Conservation (phyloP, 1,140 invertebrate genomes). For the Paralvinella palmiformis region DNA sequence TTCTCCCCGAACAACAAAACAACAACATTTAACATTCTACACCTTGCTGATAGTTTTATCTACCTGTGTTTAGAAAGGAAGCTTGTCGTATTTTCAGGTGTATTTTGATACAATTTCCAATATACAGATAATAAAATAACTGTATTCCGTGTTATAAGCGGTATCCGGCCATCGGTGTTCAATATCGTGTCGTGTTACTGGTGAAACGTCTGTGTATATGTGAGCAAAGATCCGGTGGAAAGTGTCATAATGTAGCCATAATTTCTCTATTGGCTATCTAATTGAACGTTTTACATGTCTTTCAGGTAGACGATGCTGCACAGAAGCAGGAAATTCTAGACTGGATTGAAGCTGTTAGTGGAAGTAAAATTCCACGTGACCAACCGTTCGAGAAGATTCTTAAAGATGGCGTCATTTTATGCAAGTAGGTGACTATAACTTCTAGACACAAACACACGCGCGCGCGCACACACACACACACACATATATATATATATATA, state of each 20-base stretch:
- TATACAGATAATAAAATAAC: too few relatives aligned
- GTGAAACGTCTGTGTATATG: background rate
- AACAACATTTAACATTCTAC: too few relatives aligned
- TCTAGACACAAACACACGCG: background rate
- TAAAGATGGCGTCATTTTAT: slow-evolving; percentile 82
- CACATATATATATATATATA: too few relatives aligned
- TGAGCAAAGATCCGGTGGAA: background rate
- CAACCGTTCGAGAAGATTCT: slow-evolving; percentile 73
- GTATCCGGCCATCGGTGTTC: background rate
- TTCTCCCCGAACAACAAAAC: background rate
- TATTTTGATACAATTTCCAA: too few relatives aligned
- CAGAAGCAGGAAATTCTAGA: slow-evolving; percentile 81
- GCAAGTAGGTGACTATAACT: slow-evolving; percentile 56
- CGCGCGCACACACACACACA: too few relatives aligned
- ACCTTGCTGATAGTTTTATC: too few relatives aligned
- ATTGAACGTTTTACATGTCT: too few relatives aligned
- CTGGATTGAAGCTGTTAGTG: slow-evolving; percentile 84
- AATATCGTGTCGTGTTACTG: background rate
- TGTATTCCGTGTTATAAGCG: background rate
- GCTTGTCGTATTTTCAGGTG: too few relatives aligned
- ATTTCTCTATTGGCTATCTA: background rate
- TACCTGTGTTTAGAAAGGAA: too few relatives aligned
- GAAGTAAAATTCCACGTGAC: slow-evolving; percentile 63
- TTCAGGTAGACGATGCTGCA: slow-evolving; percentile 45
- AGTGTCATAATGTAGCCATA: background rate